These are phyloP conservation scores for Hemaris fuciformis DNA, from an alignment of 2,888 invertebrate species.

Conservation along the genomic window DNA sequence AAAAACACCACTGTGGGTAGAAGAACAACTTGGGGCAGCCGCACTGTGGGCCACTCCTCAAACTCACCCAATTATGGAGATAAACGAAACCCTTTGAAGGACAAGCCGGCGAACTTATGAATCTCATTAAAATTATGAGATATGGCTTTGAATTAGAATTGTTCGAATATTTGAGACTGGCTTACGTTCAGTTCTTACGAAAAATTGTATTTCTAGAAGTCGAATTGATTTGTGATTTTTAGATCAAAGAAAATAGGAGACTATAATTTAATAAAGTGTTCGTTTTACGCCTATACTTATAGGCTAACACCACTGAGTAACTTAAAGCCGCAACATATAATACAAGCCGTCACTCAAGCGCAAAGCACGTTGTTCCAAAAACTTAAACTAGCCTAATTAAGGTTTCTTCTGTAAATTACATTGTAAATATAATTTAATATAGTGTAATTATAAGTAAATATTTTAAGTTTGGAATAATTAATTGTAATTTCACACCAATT, in stretches of 20 bases:
- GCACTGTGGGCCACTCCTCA: conserved; percentile 72
- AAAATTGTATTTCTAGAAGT: not conserved
- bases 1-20: conserved; percentile 60
- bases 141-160: not conserved
- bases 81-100: conserved; percentile 59
- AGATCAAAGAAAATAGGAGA: not conserved
- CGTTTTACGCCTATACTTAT: not conserved
- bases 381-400: not conserved
- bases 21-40: conserved; percentile 71
- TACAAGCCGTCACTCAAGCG: not conserved
- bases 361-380: not conserved
- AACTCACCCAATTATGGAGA: conserved; percentile 72
- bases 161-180: too few relatives aligned
- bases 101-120: conserved; percentile 70
- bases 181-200: not conserved
- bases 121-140: conserved; percentile 6
- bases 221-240: not conserved
- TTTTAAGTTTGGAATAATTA: not conserved
- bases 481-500: not conserved
- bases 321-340: not conserved
- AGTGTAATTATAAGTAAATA: conserved; percentile 5
- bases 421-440: not conserved
- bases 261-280: not conserved
- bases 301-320: not conserved
- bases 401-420: not conserved